Conservation (phyloP, 2,797 vertebrate genomes). For the Nannoperca australis region DNA sequence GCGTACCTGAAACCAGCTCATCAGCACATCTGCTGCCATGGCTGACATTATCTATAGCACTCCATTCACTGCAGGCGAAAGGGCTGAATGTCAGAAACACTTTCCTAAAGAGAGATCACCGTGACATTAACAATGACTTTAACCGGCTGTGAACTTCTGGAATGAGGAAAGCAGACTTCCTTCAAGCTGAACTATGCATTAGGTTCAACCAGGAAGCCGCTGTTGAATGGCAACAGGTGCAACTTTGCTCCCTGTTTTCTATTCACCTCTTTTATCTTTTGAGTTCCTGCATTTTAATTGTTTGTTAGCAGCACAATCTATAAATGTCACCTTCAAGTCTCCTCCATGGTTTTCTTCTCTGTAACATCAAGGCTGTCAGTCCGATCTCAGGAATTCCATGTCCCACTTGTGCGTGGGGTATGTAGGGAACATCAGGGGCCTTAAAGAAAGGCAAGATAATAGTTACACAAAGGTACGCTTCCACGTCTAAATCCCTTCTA, state of each 20-base stretch:
- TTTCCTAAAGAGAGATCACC: slow-evolving; percentile 36
- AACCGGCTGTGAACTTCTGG: slow-evolving; percentile 51
- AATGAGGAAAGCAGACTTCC: slow-evolving; percentile 42
- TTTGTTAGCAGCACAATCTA: slow-evolving; percentile 25
- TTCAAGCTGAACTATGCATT: slow-evolving; percentile 22
- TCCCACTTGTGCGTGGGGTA: slow-evolving; percentile 24
- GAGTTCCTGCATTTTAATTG: slow-evolving; percentile 48
- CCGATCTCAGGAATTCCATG: slow-evolving; percentile 49
- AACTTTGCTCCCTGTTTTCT: slow-evolving; percentile 16
- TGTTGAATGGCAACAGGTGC: slow-evolving; percentile 50
- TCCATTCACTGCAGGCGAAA: slow-evolving; percentile 26
- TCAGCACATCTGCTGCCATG: slow-evolving; percentile 43
- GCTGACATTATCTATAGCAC: slow-evolving; percentile 44
- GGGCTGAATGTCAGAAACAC: slow-evolving; percentile 46
- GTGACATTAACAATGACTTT: slow-evolving; percentile 54
- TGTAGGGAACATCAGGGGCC: slow-evolving; percentile 18
- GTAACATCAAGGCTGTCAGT: slow-evolving; percentile 36
- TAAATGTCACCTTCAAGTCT: slow-evolving; percentile 34
- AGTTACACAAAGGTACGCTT: slow-evolving; percentile 1
- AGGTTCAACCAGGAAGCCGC: slow-evolving; percentile 39
- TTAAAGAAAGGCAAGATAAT: neutral
- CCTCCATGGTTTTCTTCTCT: slow-evolving; percentile 9
- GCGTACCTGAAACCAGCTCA: slow-evolving; percentile 34
- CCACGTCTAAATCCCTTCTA: slow-evolving; percentile 3
- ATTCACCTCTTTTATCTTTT: slow-evolving; percentile 25